phyloP scores from a whole-genome alignment of 2,888 invertebrate genomes.

The Imbricaverruca yamaguchii region DNA sequence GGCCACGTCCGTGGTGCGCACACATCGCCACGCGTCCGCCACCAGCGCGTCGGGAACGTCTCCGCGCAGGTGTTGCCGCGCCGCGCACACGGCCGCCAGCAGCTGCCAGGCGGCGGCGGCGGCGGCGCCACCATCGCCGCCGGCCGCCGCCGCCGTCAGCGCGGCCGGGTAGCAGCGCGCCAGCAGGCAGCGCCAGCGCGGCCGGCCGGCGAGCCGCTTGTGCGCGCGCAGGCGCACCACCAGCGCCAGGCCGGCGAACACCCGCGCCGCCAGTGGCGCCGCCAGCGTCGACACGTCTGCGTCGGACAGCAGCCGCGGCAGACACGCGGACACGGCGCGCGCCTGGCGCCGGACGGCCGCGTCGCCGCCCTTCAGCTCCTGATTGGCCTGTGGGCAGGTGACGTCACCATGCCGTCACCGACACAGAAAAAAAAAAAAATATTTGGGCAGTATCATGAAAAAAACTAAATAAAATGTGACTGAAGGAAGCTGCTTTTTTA shows the following conservation, averaged over 20 bases:
- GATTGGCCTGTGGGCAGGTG: neutral
- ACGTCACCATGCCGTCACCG: no score
- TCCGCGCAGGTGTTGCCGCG: neutral
- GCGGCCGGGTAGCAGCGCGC: neutral
- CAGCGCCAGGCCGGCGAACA: neutral
- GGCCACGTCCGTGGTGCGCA: neutral
- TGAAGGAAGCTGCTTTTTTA: no score
- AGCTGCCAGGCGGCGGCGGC: neutral
- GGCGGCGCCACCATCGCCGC: neutral
- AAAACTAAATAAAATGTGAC: no score
- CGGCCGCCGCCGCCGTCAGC: neutral
- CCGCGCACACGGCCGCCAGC: neutral
- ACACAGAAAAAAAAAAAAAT: no score
- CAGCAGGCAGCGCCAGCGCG: neutral
- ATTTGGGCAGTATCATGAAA: no score
- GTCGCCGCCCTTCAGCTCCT: neutral
- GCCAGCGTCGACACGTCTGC: neutral
- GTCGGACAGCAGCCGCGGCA: neutral
- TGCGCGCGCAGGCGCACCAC: neutral
- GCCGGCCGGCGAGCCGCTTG: neutral
- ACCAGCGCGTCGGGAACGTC: neutral
- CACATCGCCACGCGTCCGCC: neutral
- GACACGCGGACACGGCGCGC: neutral
- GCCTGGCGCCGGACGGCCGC: neutral
- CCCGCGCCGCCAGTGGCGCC: neutral